Percentiles rank a stretch among this genome's conserved stretches.
These are phyloP conservation scores for Trididemnum nubilum DNA, from an alignment of 23 tunicate genomes.

Conservation along the genomic window DNA sequence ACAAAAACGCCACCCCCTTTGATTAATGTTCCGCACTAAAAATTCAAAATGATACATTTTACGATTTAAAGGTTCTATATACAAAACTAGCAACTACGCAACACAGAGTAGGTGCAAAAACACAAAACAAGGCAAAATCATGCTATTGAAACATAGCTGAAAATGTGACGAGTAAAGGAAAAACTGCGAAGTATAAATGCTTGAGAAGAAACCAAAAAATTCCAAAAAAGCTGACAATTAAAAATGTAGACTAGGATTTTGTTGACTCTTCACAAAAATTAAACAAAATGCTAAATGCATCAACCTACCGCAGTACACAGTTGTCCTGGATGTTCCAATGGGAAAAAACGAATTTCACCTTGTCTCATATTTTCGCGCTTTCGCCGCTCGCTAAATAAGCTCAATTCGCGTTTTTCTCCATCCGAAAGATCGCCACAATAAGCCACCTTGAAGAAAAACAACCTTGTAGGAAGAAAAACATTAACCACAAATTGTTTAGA, in stretches of 20 bases:
- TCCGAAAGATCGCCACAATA: conserved; percentile 74
- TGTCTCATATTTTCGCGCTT: conserved; percentile 67
- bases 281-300: too few relatives aligned
- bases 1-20: conserved; percentile 64
- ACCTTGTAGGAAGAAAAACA: background rate
- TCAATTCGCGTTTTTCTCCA: conserved; percentile 77
- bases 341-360: conserved; percentile 54
- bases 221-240: too few relatives aligned
- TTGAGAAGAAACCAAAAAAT: too few relatives aligned
- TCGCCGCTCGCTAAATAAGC: conserved; percentile 77
- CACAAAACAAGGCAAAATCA: background rate
- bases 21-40: conserved; percentile 57
- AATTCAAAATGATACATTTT: too few relatives aligned
- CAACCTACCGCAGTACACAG: conserved; percentile 40
- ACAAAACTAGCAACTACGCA: too few relatives aligned
- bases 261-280: too few relatives aligned
- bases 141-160: background rate
- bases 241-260: too few relatives aligned
- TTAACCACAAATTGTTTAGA: background rate
- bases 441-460: conserved; percentile 35
- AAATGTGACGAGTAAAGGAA: too few relatives aligned
- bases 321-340: conserved; percentile 17
- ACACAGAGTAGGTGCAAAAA: too few relatives aligned
- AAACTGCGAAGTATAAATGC: too few relatives aligned
- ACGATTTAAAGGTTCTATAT: too few relatives aligned